These are phyloP conservation scores for Orbicella faveolata DNA, from an alignment of 64 coral and sea anemone genomes.

Conservation along the genomic window DNA sequence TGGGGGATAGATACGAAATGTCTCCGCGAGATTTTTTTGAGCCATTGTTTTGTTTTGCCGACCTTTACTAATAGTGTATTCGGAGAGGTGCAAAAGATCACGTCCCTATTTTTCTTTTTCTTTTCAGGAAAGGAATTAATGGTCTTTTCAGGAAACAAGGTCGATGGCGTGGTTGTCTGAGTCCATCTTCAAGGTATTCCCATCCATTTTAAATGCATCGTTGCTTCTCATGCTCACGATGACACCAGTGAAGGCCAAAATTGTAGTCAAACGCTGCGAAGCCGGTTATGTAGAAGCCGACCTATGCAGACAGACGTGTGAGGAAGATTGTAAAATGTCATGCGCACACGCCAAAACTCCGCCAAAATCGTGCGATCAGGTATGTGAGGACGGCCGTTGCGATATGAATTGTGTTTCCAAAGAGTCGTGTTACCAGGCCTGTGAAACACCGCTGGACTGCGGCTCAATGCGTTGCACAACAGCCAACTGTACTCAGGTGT, in stretches of 20 bases:
- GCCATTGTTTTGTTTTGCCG: no score
- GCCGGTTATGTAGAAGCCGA: neutral
- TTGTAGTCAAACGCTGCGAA: neutral
- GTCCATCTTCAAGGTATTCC: neutral
- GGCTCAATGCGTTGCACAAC: conserved; percentile 9
- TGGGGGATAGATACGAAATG: no score
- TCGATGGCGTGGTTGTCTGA: neutral
- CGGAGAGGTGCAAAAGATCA: neutral
- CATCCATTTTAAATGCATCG: neutral
- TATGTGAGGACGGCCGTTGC: neutral
- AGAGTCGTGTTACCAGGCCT: conserved; percentile 10
- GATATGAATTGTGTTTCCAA: conserved; percentile 18
- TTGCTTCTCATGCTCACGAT: neutral
- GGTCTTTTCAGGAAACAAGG: neutral
- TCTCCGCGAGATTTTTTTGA: no score
- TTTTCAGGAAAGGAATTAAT: neutral
- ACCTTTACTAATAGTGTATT: no score
- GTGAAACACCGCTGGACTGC: neutral
- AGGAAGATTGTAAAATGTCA: conserved; percentile 20
- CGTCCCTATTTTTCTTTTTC: neutral
- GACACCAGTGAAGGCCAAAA: neutral
- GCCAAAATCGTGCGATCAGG: conserved; percentile 25
- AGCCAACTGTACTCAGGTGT: conserved; percentile 11
- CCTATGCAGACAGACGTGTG: conserved; percentile 8
- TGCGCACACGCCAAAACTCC: neutral